Base-by-base conservation (phyloP, 2,888 invertebrate species). In the Drosophila trichaetosa region DNA sequence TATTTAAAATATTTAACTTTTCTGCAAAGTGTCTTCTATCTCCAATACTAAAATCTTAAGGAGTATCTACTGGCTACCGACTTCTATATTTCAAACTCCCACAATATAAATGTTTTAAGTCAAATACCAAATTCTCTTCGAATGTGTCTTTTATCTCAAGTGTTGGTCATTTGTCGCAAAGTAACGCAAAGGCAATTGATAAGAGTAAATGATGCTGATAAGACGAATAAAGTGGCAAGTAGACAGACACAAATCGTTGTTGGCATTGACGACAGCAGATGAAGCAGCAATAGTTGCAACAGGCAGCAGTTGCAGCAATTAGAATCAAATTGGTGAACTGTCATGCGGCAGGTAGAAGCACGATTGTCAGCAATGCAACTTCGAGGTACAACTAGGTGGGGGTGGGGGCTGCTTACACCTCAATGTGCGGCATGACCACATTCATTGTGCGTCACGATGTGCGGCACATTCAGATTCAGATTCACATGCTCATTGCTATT, bases 401-500 rank as follows among this genome's bases (percentile, higher is more conserved):
- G 24, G 24, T 24, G 46, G 46, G n/a, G n/a, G 4, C n/a, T 27
- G 29, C 29, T 29, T 27, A 29, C 29, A 31, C 29, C 34, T 40
- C 18, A 21, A 6, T 67, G 33, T 24, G 27, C 51, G 21, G 69
- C 85, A 81, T 85, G 83, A 85, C 78, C 75, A 73, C 67, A 59
- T 63, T 57, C 78, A 82, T 80, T 83, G 83, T 84, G 84, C 80
- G 87, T 85, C 83, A 86, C 83, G 87, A 84, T 69, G 75, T 71
- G 77, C 69, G 58, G 69, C 65, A 69, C 70, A 65, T 42, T 21
- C 21, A 21, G 42, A 42, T 46, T 24, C 8, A 16, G 46, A 46
- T 46, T 46, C 46, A 46, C 46, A 46, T 46, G 46, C 46, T 46
- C 46, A 16, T 24, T 24, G 46, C 46, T 46, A 24, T 21, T 46